Evolutionary conservation across 2,113 vertebrate species (phyloP).

Genomic region (Chionomys nivalis): DNA sequence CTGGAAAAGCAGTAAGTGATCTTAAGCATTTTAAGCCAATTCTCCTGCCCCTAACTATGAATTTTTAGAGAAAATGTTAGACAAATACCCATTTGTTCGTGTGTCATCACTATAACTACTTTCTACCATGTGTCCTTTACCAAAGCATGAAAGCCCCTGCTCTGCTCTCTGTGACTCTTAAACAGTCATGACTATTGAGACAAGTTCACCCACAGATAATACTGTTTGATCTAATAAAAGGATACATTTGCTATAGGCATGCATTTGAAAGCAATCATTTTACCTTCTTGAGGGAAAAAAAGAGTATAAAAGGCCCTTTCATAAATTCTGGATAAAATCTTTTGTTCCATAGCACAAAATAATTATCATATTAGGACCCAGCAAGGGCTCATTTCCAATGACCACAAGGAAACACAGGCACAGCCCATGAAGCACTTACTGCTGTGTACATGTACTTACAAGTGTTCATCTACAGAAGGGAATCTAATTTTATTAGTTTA

Average conservation of each 20-base stretch:
- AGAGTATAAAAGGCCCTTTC: conserved; percentile 36
- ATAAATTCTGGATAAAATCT: conserved; percentile 31
- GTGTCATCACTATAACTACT: background rate
- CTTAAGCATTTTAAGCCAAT: background rate
- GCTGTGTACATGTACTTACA: conserved; percentile 37
- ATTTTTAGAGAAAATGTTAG: background rate
- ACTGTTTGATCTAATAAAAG: conserved; percentile 53
- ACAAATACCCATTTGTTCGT: background rate
- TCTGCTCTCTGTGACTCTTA: background rate
- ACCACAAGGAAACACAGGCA: background rate
- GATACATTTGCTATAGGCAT: conserved; percentile 27
- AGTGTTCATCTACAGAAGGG: conserved; percentile 42
- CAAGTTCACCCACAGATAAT: conserved; percentile 39
- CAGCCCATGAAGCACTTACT: conserved; percentile 7
- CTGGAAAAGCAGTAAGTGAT: background rate
- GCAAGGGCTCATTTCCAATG: conserved; percentile 48
- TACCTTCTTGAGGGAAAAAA: background rate
- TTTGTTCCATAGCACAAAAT: conserved; percentile 34
- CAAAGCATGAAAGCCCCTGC: background rate
- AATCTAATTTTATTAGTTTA: conserved; percentile 62
- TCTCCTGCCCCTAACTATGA: background rate
- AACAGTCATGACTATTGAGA: conserved; percentile 20
- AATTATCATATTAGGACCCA: conserved; percentile 47
- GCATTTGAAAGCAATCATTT: conserved; percentile 56
- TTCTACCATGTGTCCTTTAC: background rate